These are phyloP conservation scores for Phalacrocorax pelagicus DNA, from an alignment of 2,113 vertebrate genomes.

Conservation along the genomic window DNA sequence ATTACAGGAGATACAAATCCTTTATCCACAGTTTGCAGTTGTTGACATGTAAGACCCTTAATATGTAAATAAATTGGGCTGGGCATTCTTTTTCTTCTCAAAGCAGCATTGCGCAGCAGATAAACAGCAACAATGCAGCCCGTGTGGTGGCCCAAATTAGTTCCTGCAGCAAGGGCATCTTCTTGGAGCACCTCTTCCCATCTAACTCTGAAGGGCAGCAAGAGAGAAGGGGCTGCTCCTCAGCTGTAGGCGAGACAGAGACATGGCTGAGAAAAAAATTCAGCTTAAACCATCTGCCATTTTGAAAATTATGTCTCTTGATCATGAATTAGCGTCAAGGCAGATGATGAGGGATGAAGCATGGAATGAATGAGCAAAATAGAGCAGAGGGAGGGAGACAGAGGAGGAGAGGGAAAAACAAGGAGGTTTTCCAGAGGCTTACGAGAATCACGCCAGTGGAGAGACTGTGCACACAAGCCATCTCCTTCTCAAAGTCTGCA, in stretches of 20 bases:
- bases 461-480: constrained; percentile 9
- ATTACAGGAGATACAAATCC: constrained; percentile 67
- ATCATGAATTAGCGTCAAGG: constrained; percentile 44
- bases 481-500: constrained; percentile 55
- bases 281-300: background rate
- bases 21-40: constrained; percentile 73
- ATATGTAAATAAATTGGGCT: constrained; percentile 60
- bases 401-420: background rate
- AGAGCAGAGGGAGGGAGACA: background rate
- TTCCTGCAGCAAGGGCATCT: background rate
- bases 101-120: constrained; percentile 44
- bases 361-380: background rate
- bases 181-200: constrained; percentile 25
- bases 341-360: constrained; percentile 12
- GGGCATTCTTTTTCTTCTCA: background rate
- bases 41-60: constrained; percentile 56
- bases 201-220: background rate
- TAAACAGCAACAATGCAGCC: constrained; percentile 38
- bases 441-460: background rate
- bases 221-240: background rate
- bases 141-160: constrained; percentile 20
- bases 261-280: background rate
- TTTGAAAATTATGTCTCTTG: background rate
- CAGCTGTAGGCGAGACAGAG: background rate
- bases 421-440: background rate